These are phyloP conservation scores for Phoebastria nigripes DNA, from an alignment of 2,797 vertebrate species.

Conservation along the genomic window DNA sequence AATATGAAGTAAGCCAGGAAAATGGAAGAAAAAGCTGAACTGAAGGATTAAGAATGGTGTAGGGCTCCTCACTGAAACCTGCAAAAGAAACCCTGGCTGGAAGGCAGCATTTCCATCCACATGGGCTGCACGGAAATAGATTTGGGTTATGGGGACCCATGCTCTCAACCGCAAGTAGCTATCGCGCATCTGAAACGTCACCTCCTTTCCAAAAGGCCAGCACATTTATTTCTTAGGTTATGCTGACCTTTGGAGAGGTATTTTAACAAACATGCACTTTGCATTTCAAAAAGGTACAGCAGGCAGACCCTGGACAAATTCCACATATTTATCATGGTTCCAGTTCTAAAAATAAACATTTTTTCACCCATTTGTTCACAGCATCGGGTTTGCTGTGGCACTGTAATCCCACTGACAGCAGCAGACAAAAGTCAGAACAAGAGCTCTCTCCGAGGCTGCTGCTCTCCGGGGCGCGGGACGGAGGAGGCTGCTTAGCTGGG, in stretches of 20 bases:
- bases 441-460: neutral
- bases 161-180: neutral
- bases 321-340: slow-evolving; percentile 19
- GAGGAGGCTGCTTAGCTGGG: neutral
- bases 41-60: neutral
- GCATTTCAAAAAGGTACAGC: slow-evolving; percentile 29
- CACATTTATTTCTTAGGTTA: neutral
- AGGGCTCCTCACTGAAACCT: neutral
- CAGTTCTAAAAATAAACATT: slow-evolving; percentile 16
- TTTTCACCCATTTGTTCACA: slow-evolving; percentile 11
- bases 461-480: rapidly evolving
- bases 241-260: slow-evolving; percentile 34
- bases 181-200: neutral
- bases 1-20: neutral
- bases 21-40: neutral
- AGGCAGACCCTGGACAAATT: slow-evolving; percentile 18
- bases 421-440: neutral
- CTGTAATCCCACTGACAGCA: neutral
- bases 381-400: neutral
- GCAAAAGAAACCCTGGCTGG: neutral
- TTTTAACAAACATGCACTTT: slow-evolving; percentile 2
- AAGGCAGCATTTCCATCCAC: neutral
- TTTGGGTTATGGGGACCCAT: neutral
- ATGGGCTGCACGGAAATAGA: neutral
- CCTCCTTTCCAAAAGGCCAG: neutral